These are phyloP conservation scores for Perca flavescens DNA, from an alignment of 2,113 vertebrate genomes.

Conservation along the genomic window DNA sequence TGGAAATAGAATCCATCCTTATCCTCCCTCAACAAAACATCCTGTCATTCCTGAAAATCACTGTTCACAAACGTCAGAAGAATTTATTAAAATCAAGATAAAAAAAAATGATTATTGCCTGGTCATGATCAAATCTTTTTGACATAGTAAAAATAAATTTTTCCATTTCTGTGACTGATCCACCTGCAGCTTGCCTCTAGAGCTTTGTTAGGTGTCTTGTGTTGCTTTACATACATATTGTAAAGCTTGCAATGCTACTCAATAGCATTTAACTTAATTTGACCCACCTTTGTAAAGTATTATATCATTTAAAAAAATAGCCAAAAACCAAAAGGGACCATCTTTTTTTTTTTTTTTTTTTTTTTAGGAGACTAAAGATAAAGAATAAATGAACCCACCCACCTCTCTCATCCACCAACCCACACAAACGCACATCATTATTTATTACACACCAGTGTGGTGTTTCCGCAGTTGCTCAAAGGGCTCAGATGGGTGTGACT, in stretches of 20 bases:
- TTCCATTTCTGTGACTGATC: not conserved
- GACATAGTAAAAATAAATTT: not conserved
- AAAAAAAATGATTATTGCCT: not conserved
- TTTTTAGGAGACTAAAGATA: not conserved
- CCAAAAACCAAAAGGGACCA: not conserved
- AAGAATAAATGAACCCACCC: not conserved
- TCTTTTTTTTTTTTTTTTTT: not conserved
- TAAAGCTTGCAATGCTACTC: not conserved
- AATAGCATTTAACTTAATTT: not conserved
- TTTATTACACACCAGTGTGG: conserved; percentile 8
- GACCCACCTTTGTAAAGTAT: not conserved
- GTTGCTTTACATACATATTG: not conserved
- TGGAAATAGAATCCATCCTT: conserved; percentile 6
- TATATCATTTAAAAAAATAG: not conserved
- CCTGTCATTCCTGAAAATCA: conserved; percentile 1
- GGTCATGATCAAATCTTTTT: not conserved
- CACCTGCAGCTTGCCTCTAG: not conserved
- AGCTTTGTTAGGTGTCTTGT: not conserved
- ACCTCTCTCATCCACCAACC: conserved; percentile 2
- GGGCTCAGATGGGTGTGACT: conserved; percentile 29
- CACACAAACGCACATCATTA: not conserved
- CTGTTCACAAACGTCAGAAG: not conserved
- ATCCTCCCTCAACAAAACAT: conserved; percentile 9
- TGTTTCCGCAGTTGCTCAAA: not conserved
- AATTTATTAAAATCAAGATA: not conserved